phyloP scores from a whole-genome alignment of 2,113 vertebrate genomes.

The Bombycilla garrulus region DNA sequence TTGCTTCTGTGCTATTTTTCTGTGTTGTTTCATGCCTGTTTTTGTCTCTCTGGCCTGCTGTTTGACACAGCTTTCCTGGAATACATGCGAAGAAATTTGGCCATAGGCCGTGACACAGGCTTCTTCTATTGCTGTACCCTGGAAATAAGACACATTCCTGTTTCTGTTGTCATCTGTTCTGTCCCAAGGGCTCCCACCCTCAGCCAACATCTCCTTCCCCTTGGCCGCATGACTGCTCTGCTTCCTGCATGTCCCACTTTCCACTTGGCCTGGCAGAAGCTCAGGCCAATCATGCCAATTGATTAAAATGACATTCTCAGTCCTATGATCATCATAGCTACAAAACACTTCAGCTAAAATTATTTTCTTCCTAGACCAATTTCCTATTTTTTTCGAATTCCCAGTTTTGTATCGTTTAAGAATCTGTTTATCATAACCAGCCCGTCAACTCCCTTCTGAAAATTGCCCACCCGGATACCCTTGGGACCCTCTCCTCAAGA shows the following conservation, averaged over 20 bases:
- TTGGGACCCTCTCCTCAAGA: constrained; percentile 28
- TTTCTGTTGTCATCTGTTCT: constrained; percentile 12
- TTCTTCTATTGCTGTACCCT: not conserved
- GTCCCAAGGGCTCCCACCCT: constrained; percentile 8
- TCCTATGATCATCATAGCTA: not conserved
- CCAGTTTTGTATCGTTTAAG: constrained; percentile 6
- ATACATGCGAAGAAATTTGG: not conserved
- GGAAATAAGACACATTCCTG: not conserved
- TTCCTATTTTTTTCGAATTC: not conserved
- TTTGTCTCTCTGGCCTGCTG: not conserved
- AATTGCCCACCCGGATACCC: not conserved
- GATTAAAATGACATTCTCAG: constrained; percentile 10
- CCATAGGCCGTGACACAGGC: not conserved
- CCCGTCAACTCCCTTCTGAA: not conserved
- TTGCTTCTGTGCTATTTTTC: not conserved
- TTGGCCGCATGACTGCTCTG: not conserved
- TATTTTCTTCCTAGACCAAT: not conserved
- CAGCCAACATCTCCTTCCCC: not conserved
- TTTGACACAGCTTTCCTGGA: not conserved
- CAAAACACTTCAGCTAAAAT: not conserved
- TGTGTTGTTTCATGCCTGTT: not conserved
- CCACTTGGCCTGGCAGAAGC: constrained; percentile 9
- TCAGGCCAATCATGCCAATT: not conserved
- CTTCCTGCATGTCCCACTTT: constrained; percentile 17
- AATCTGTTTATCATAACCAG: not conserved